These are phyloP conservation scores for zebrafish (Danio rerio) DNA, from an alignment of 2,113 vertebrate species.

Conservation along the genomic window DNA sequence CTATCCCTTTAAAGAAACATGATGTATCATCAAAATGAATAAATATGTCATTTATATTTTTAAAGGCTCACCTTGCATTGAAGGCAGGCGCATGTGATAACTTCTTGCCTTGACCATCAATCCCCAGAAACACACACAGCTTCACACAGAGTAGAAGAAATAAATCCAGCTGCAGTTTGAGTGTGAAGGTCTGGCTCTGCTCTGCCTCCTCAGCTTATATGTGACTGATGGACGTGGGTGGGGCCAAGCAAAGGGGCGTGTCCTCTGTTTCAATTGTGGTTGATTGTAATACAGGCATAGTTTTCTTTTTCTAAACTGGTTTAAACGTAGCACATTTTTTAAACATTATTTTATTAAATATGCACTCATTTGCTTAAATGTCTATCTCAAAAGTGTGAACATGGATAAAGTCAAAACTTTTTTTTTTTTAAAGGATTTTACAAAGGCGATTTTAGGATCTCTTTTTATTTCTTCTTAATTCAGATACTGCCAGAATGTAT, in stretches of 20 bases:
- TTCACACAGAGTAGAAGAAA: neutral
- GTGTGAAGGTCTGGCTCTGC: neutral
- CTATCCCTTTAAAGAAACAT: too few species aligned
- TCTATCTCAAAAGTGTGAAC: too few species aligned
- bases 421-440: too few species aligned
- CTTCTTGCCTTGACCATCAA: conserved; percentile 20
- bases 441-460: too few species aligned
- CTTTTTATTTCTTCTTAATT: too few species aligned
- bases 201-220: conserved; percentile 28
- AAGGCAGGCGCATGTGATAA: neutral
- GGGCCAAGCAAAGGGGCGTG: neutral
- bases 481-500: too few species aligned
- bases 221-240: neutral
- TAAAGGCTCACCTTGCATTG: neutral
- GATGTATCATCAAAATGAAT: too few species aligned
- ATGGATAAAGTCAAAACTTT: too few species aligned
- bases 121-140: neutral
- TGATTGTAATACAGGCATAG: neutral
- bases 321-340: too few species aligned
- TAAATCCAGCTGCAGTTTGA: neutral
- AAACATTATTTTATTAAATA: too few species aligned
- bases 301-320: too few species aligned
- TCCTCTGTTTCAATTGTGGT: neutral
- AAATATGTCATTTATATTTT: neutral
- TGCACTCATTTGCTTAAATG: too few species aligned